Evolutionary conservation across 2,888 invertebrate species (phyloP).

Genomic region (Hemicrepidius hirtus): DNA sequence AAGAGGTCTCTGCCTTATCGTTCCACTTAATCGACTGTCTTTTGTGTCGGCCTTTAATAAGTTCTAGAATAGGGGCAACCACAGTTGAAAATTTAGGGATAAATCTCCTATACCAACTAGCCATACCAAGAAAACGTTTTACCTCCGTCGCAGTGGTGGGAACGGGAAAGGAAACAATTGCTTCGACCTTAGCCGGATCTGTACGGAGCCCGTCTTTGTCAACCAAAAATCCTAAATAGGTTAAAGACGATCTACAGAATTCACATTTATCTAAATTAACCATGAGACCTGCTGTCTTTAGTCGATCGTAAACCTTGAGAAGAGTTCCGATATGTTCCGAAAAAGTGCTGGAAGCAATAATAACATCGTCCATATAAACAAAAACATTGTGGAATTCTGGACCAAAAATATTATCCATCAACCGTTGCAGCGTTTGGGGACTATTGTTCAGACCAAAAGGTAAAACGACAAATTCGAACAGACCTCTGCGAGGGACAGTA

Average conservation of each 20-base stretch:
- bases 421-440: constrained; percentile 52
- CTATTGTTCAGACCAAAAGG: constrained; percentile 57
- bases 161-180: constrained; percentile 59
- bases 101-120: constrained; percentile 61
- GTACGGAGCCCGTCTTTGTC: constrained; percentile 56
- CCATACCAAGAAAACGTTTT: constrained; percentile 61
- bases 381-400: constrained; percentile 51
- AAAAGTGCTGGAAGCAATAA: constrained; percentile 51
- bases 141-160: constrained; percentile 58
- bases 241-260: neutral
- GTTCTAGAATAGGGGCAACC: constrained; percentile 52
- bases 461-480: constrained; percentile 58
- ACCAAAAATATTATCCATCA: constrained; percentile 43
- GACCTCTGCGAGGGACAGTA: constrained; percentile 59
- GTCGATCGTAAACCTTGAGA: neutral
- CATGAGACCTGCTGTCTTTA: neutral
- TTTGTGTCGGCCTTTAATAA: constrained; percentile 54
- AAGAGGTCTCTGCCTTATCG: constrained; percentile 55
- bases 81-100: constrained; percentile 59
- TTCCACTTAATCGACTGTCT: constrained; percentile 53
- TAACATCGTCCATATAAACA: constrained; percentile 56
- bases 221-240: constrained; percentile 59
- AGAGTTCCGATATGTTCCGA: constrained; percentile 34
- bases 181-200: constrained; percentile 59
- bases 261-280: constrained; percentile 8